These are phyloP conservation scores for Anabacerthia variegaticeps DNA, from an alignment of 2,797 vertebrate species.

Conservation along the genomic window DNA sequence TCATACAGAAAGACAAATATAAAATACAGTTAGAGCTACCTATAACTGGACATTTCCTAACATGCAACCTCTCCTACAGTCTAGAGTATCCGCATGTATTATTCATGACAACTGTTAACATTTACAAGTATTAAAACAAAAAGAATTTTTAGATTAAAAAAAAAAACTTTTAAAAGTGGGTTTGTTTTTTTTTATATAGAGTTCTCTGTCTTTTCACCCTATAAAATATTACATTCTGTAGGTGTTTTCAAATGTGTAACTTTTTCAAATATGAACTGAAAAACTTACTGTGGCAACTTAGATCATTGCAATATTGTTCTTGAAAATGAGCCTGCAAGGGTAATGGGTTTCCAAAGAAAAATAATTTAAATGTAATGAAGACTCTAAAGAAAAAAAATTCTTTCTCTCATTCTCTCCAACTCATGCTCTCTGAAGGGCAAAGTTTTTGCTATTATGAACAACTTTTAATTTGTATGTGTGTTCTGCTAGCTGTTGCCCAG, in stretches of 20 bases:
- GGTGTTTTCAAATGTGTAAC: background rate
- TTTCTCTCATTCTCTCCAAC: background rate
- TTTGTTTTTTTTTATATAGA: background rate
- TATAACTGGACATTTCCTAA: background rate
- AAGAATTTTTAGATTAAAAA: background rate
- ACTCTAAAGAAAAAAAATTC: background rate
- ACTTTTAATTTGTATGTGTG: background rate
- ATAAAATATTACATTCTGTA: background rate
- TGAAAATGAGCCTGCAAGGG: background rate
- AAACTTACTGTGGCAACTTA: background rate
- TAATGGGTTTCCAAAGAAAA: background rate
- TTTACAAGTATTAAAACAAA: background rate
- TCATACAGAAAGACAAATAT: background rate
- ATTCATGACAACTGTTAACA: background rate
- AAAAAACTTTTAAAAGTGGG: background rate
- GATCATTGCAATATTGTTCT: background rate
- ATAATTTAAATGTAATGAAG: constrained; percentile 8
- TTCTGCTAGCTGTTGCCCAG: background rate
- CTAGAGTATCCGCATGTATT: background rate
- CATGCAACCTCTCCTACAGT: background rate
- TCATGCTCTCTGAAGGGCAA: background rate
- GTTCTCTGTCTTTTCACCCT: background rate
- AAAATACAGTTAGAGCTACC: background rate
- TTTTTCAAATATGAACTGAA: background rate
- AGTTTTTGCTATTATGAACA: background rate